A percentile compares a stretch with the other conserved stretches of the same genome.
Evolutionary conservation across 2,113 vertebrate species (phyloP).

Genomic region (Corapipo altera): DNA sequence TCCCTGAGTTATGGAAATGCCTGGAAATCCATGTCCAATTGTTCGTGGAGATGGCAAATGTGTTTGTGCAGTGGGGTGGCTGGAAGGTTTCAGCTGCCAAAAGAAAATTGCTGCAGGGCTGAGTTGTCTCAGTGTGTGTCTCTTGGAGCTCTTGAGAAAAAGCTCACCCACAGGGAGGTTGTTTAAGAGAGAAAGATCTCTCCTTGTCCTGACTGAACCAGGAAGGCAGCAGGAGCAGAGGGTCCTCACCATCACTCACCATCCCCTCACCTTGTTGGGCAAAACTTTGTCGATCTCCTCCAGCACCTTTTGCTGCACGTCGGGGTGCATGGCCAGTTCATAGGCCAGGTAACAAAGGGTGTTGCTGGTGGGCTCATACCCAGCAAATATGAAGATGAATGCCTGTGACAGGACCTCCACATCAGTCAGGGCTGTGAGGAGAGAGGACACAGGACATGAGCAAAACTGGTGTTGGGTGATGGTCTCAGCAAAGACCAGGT

Average conservation of each 20-base stretch:
- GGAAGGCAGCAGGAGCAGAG: neutral
- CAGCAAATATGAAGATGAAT: constrained; percentile 80
- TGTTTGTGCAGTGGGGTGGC: neutral
- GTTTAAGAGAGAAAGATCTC: neutral
- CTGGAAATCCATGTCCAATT: neutral
- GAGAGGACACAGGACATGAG: neutral
- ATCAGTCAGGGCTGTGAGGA: constrained; percentile 74
- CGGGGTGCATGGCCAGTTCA: constrained; percentile 73
- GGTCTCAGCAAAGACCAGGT: neutral
- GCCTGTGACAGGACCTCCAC: constrained; percentile 78
- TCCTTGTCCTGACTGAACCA: neutral
- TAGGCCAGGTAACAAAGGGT: constrained; percentile 65
- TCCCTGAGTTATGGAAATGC: neutral
- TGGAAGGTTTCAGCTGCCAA: neutral
- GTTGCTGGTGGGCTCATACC: constrained; percentile 82
- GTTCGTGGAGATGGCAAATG: rapidly evolving
- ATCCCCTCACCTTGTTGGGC: constrained; percentile 74
- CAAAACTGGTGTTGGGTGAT: neutral
- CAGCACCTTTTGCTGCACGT: constrained; percentile 74
- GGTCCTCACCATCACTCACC: rapidly evolving
- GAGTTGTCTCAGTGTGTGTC: neutral
- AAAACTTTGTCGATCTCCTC: constrained; percentile 78
- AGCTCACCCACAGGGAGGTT: neutral
- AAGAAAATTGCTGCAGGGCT: neutral
- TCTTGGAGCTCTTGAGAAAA: neutral